Base-by-base conservation (phyloP, 2,797 vertebrate species). In the Podarcis siculus region DNA sequence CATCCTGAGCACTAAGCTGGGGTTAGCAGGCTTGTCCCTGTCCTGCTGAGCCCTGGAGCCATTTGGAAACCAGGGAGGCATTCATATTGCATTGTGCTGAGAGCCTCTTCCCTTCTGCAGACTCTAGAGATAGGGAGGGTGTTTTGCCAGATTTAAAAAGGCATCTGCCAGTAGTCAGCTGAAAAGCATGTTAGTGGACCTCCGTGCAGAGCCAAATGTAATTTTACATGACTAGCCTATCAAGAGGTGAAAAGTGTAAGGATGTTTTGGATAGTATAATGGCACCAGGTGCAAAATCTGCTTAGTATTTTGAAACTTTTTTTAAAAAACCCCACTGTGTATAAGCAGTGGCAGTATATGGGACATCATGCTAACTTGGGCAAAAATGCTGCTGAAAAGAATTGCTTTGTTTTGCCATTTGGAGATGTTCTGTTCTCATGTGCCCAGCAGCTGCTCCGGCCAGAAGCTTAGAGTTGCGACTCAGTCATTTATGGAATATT, bases 351-450 rank as follows among this genome's bases (percentile, higher is more conserved):
- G 13, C 49, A 55, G 13, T 55, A 55, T 55, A 15, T 0, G 13
- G 49, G 49, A 55, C 13, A 55, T 55, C 49, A 55, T 55, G 13
- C 13, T 55, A 55, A 15, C 32, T 93, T 92, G 8, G 42, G 79
- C 81, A 90, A 75, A 77, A 89, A 79, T 35, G 77, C 87, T 67
- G 73, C 87, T 91, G 76, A 88, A 79, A 92, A 91, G 66, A 79
- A 77, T 81, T 72, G 73, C 75, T 90, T 67, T 67, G 83, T 86
- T 79, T 72, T 85, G 77, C 71, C 4, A 39, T 64, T 85, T 10
- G 55, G 55, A n/a, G 80, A 87, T 90, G 78, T 81, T 49, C 42
- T 73, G 73, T 64, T 89, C 85, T 90, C 87, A 86, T 89, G 87
- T 79, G 49, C 82, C 89, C 69, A 90, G 86, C 58, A 88, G 88